Percentiles rank a stretch among this genome's conserved stretches.
Evolutionary conservation across 2,888 invertebrate genomes (phyloP).

Genomic region (Euphydryas editha): DNA sequence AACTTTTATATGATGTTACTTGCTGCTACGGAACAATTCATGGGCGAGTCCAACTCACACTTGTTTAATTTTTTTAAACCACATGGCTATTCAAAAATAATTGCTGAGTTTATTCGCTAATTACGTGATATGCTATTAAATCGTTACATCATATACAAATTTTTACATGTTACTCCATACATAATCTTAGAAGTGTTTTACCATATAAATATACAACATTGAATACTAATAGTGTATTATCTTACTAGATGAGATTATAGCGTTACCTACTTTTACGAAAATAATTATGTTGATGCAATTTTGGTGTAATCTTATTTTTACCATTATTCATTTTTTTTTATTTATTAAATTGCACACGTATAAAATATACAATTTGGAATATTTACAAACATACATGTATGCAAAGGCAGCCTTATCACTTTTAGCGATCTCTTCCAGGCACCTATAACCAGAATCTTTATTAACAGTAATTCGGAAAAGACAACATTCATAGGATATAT

Average conservation of each 20-base stretch:
- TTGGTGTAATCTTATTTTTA: conserved; percentile 15
- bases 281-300: conserved; percentile 9
- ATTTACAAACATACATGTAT: too few species aligned
- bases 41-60: too few species aligned
- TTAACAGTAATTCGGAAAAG: too few species aligned
- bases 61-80: too few species aligned
- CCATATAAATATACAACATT: conserved; percentile 22
- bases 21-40: too few species aligned
- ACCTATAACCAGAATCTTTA: too few species aligned
- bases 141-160: conserved; percentile 40
- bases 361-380: too few species aligned
- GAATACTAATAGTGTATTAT: conserved; percentile 33
- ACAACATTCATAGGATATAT: too few species aligned
- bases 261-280: conserved; percentile 26
- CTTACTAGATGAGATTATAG: conserved; percentile 16
- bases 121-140: conserved; percentile 37
- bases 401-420: too few species aligned
- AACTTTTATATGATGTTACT: too few species aligned
- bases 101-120: conserved; percentile 40
- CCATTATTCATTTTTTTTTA: not conserved
- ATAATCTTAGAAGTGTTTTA: conserved; percentile 32
- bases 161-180: conserved; percentile 42
- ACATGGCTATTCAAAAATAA: conserved; percentile 35
- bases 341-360: too few species aligned
- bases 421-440: too few species aligned